Percentiles rank a stretch among this genome's conserved stretches.
phyloP scores from a whole-genome alignment of 1,140 invertebrate genomes.

The Drosophila ficusphila region DNA sequence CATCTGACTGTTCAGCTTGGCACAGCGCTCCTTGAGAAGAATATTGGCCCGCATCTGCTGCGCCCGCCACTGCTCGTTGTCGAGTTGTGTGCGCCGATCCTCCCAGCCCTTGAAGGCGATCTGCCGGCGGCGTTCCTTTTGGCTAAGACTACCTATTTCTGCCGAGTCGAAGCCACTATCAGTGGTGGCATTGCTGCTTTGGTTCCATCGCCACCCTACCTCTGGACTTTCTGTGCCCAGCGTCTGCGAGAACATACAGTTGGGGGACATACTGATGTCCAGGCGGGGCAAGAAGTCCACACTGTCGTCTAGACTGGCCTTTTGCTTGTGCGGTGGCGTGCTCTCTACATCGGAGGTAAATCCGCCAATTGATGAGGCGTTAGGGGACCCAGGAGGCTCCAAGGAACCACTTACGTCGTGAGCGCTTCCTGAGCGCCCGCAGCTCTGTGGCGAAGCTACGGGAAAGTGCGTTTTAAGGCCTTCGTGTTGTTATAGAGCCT shows the following conservation, averaged over 20 bases:
- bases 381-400: constrained; percentile 20
- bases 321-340: constrained; percentile 66
- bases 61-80: constrained; percentile 59
- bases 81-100: constrained; percentile 55
- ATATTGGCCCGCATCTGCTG: constrained; percentile 64
- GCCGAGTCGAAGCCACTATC: constrained; percentile 74
- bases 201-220: constrained; percentile 76
- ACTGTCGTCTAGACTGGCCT: constrained; percentile 70
- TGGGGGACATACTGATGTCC: constrained; percentile 67
- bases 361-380: constrained; percentile 14
- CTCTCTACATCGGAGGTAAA: constrained; percentile 43
- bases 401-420: constrained; percentile 18
- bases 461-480: not conserved
- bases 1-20: constrained; percentile 65
- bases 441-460: constrained; percentile 69
- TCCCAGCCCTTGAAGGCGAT: constrained; percentile 49
- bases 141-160: constrained; percentile 33
- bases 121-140: constrained; percentile 51
- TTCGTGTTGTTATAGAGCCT: not conserved
- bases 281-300: constrained; percentile 67
- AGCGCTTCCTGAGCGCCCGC: constrained; percentile 44
- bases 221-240: constrained; percentile 72
- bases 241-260: constrained; percentile 69
- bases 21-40: constrained; percentile 69
- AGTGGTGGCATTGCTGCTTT: constrained; percentile 50